Evolutionary conservation across 2,113 vertebrate species (phyloP).

Genomic region (Marcusenius ussheri): DNA sequence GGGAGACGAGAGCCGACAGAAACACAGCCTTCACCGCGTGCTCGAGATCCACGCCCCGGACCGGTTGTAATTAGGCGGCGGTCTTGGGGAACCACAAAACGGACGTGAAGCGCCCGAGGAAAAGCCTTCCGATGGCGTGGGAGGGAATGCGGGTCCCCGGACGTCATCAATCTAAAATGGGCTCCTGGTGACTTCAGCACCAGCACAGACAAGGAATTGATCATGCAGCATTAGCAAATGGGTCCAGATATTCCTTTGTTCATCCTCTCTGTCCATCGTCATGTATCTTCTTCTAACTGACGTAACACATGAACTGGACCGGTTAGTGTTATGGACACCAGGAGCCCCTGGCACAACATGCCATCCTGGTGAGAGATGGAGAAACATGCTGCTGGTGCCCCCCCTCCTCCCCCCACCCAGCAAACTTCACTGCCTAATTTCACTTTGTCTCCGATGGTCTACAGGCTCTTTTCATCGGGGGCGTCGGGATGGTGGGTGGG

Average conservation of each 20-base stretch:
- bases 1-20: conserved; percentile 1
- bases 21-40: conserved; percentile 32
- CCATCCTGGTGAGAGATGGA: not conserved
- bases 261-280: not conserved
- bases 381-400: not conserved
- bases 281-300: not conserved
- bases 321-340: not conserved
- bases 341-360: not conserved
- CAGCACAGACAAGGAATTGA: not conserved
- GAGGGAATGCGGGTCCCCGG: conserved; percentile 10
- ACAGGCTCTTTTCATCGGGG: not conserved
- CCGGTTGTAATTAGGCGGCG: conserved; percentile 28
- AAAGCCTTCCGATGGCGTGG: conserved; percentile 13
- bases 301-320: not conserved
- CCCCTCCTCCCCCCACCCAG: too few relatives aligned
- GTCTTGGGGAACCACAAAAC: conserved; percentile 31
- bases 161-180: conserved; percentile 9
- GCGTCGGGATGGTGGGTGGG: not conserved
- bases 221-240: not conserved
- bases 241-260: not conserved
- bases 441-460: not conserved
- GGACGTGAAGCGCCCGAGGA: conserved; percentile 24
- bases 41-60: conserved; percentile 28
- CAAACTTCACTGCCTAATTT: not conserved
- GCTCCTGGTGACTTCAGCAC: not conserved